Evolutionary conservation across 2,888 invertebrate species (phyloP), one percentile per base, ranked within the genome.

Genomic region (Synanthedon formicaeformis): DNA sequence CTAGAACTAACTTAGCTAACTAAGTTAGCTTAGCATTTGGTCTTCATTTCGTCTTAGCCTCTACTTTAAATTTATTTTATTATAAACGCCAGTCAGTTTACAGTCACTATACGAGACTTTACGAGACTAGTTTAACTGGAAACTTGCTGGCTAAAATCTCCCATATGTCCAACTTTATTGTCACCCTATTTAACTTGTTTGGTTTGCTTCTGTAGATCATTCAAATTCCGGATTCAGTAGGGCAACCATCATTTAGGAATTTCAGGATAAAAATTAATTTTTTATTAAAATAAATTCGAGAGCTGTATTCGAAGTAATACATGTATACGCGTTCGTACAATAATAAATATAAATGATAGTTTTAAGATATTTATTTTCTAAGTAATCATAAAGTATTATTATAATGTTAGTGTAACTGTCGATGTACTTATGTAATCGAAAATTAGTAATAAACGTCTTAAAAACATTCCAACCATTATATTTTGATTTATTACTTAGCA

Each of bases 311-410:
- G 58, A 76, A 62, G 66, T 81, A 81, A 78, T 80, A 80, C 74
- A 78, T 84, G 86, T 87, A 87, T 87, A 87, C 86, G 86, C 86
- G 75, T 82, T 78, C 79, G 86, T 80, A 87, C 86, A 87, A 87
- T 87, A 86, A 82, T 81, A 82, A 73, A 73, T 76, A 71, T 64
- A 59, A 58, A 51, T 50, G 53, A 41, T 63, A 62, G 56, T 57
- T 60, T 53, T 81, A 81, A 83, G 77, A 65, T 85, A 84, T 83
- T 82, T 84, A 81, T 80, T 76, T 55, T 57, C 56, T 82, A 83
- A 82, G 82, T 68, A 70, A 71, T 64, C 63, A 71, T 71, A 67
- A 73, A 69, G 71, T 76, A 75, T 75, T 75, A 69, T 59, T 23
- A 62, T 73, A 69, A 60, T 59, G 54, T 60, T 62, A 69, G 59